A percentile compares a stretch with the other conserved stretches of the same genome.
Conservation (phyloP, 2,888 invertebrate species). For the Drosophila subsilvestris region DNA sequence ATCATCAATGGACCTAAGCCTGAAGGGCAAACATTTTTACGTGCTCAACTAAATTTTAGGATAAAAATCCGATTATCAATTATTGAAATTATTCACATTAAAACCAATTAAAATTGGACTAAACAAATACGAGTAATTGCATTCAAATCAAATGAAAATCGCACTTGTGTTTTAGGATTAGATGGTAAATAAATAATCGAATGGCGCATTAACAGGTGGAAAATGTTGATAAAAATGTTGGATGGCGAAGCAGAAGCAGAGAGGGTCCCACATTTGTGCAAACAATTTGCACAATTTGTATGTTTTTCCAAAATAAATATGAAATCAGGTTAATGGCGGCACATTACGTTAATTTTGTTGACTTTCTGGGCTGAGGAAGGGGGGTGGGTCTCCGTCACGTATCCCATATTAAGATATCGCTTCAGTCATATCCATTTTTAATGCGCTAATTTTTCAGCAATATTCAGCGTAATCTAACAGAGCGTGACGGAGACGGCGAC, state of each 20-base stretch:
- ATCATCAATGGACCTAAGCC: too few relatives aligned
- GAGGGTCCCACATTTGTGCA: conserved; percentile 43
- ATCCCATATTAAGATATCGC: conserved; percentile 40
- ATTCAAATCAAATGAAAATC: conserved; percentile 18
- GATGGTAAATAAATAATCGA: conserved; percentile 36
- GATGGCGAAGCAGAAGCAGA: conserved; percentile 2
- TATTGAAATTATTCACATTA: conserved; percentile 28
- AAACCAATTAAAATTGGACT: conserved; percentile 19
- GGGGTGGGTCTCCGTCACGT: conserved; percentile 18
- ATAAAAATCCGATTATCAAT: conserved; percentile 23
- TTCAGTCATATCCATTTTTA: conserved; percentile 54
- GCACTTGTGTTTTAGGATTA: conserved; percentile 8
- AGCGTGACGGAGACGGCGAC: conserved; percentile 33
- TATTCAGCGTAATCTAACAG: conserved; percentile 66
- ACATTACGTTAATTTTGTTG: conserved; percentile 35
- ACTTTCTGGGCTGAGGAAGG: neutral
- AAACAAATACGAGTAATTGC: conserved; percentile 31
- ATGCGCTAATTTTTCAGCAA: conserved; percentile 70
- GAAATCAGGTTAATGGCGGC: conserved; percentile 44
- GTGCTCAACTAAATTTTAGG: neutral
- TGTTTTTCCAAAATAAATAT: conserved; percentile 19
- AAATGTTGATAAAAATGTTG: conserved; percentile 2
- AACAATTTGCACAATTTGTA: conserved; percentile 43
- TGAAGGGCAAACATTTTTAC: too few relatives aligned
- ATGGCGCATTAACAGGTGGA: conserved; percentile 33